Evolutionary conservation across 2,797 vertebrate species (phyloP), one percentile per base, ranked within the genome.

Genomic region (Tarsius wallacei): DNA sequence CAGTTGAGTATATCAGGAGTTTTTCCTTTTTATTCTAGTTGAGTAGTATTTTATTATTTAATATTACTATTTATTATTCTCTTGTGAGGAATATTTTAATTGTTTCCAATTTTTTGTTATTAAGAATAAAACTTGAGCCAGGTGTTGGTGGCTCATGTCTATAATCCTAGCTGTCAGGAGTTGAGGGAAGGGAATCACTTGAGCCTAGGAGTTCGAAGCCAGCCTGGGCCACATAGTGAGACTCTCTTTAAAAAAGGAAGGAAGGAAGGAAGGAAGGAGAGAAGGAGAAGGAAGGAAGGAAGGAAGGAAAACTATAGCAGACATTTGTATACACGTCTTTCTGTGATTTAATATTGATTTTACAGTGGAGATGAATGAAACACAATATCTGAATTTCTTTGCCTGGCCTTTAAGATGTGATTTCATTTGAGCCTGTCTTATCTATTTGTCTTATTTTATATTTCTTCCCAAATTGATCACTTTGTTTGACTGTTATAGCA

Each of bases 61-160:
- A 61, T 33, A 68, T 5, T 26, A 76, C 16, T 51, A 33, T 80
- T 89, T 85, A 64, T 66, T 90, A 49, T 51, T 94, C 17, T 78
- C 51, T n/a, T 77, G 11, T 57, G 14, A 94, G 59, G 47, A 42
- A 57, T 33, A 95, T 88, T 85, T 77, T 68, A 31, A 36, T 77
- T 57, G 22, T 81, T 94, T 94, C 57, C 19, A 82, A 4, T 61
- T 73, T 86, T 92, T 92, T 90, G 47, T 85, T 90, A 63, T 66
- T 31, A 83, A 93, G 15, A 89, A 77, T 77, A n/a, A 53, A 77
- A 53, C 74, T 51, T 28, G 61, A 76, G 49, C 26, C 9, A 47
- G 16, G 47, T 9, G 10, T 31, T 31, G 16, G 47, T 31, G 28
- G 73, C 28, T 17, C 47, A 19, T 16, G 4, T 15, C 73, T 31